Evolutionary conservation across 1,140 invertebrate species (phyloP), one percentile per base, ranked within the genome.

Genomic region (Globodera rostochiensis): DNA sequence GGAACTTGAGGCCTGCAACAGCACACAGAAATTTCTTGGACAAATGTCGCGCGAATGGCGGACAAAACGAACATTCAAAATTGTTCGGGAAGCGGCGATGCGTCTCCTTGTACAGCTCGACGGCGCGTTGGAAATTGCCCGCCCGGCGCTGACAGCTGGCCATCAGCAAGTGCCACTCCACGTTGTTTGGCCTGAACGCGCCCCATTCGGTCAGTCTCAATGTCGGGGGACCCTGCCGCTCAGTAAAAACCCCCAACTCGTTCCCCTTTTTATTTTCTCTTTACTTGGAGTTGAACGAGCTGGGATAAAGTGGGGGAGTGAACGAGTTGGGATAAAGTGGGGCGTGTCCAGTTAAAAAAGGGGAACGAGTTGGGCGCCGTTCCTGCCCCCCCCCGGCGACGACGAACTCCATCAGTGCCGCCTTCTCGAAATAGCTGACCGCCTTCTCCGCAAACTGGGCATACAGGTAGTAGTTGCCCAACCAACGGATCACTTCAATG

Each of bases 381-480:
- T 77, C 71, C 6, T 57, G 7, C 50, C 11, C 50, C 50, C 50
- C 50, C 3, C 50, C 50, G 15, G n/a, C 19, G 50, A 70, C 77
- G 74, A 90, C 92, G 91, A 88, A 93, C 92, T 95, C 94, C 86
- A 96, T 93, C n/a, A 95, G 91, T 7, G 94, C 93, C 0, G 95
- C 95, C 88, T 93, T 93, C 90, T 96, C 94, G 90, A 96, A 96
- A 90, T 95, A 96, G 45, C 91, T 92, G 66, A 96, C 92, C 6
- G 96, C 95, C 91, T 96, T 96, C 89, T 97, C 96, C 66, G 94
- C 93, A 87, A 94, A 93, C 91, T 96, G 94, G 86, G 95, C 93
- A 86, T 96, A 94, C 78, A 96, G 94, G 87, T 95, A 96, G 90
- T 97, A 96, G 0, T 94, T 94, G 69, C 94, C 95, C 47, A 98